These are phyloP conservation scores for Eulithis testata DNA, from an alignment of 2,888 invertebrate species.

Conservation along the genomic window DNA sequence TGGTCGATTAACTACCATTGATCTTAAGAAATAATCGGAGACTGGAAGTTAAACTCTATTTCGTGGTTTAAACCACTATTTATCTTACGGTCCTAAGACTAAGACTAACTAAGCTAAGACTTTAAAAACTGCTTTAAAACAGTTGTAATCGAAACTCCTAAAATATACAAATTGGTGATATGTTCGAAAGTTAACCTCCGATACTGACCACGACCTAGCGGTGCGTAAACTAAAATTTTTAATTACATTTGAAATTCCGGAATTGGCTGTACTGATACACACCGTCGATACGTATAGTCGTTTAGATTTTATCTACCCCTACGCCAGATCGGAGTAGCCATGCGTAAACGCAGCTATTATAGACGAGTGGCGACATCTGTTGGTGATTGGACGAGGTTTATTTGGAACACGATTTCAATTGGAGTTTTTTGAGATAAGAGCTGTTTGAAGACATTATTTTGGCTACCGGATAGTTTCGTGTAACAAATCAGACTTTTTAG, in stretches of 20 bases:
- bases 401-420: slow-evolving; percentile 7
- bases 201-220: slow-evolving; percentile 34
- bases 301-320: slow-evolving; percentile 75
- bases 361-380: slow-evolving; percentile 52
- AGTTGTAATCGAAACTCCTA: too few species aligned
- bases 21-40: too few species aligned
- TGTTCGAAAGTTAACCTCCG: slow-evolving; percentile 2
- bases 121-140: too few species aligned
- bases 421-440: slow-evolving; percentile 1
- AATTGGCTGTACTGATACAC: slow-evolving; percentile 37
- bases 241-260: slow-evolving; percentile 44
- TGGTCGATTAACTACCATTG: too few species aligned
- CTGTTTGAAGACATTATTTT: too few species aligned
- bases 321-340: slow-evolving; percentile 54
- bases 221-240: slow-evolving; percentile 44
- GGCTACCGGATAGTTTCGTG: too few species aligned
- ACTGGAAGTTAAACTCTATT: too few species aligned
- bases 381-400: slow-evolving; percentile 31
- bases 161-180: not conserved
- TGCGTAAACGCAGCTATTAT: slow-evolving; percentile 61
- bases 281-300: slow-evolving; percentile 53
- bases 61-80: too few species aligned
- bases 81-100: too few species aligned
- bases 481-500: too few species aligned
- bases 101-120: too few species aligned